Conservation (phyloP, 2,797 vertebrate genomes). For the Iguana delicatissima region DNA sequence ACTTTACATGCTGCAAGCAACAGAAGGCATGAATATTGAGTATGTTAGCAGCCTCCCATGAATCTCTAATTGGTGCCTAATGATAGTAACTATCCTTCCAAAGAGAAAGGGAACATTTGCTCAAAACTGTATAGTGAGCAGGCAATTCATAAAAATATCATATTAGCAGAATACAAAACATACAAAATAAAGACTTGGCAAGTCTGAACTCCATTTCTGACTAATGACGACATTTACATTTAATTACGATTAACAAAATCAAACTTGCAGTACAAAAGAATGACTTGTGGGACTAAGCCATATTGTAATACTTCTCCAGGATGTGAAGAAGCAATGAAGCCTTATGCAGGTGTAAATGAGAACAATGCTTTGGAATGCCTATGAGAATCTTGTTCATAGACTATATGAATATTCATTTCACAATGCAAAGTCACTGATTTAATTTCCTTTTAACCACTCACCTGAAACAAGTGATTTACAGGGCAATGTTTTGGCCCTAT, state of each 20-base stretch:
- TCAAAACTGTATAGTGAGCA: constrained; percentile 44
- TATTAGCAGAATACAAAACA: constrained; percentile 53
- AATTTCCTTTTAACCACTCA: constrained; percentile 42
- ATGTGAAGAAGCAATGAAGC: not conserved
- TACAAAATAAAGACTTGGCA: constrained; percentile 58
- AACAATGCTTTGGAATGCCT: constrained; percentile 6
- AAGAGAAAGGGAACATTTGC: constrained; percentile 57
- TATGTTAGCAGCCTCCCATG: constrained; percentile 43
- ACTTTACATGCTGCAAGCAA: constrained; percentile 20
- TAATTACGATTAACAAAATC: constrained; percentile 61
- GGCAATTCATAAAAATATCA: constrained; percentile 45
- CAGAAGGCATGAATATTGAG: constrained; percentile 41
- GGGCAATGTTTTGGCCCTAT: not conserved
- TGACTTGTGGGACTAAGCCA: not conserved
- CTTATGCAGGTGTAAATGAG: constrained; percentile 24
- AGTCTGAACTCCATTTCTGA: constrained; percentile 39
- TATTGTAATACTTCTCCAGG: not conserved
- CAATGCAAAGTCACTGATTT: constrained; percentile 49
- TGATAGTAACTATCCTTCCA: constrained; percentile 48
- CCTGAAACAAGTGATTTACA: constrained; percentile 1
- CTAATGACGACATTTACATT: constrained; percentile 58
- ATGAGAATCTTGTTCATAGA: constrained; percentile 30
- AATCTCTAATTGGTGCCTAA: constrained; percentile 67
- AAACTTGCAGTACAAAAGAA: constrained; percentile 14
- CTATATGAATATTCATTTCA: constrained; percentile 39